Evolutionary conservation across 2,113 vertebrate genomes (phyloP), one percentile per base, ranked within the genome.

Genomic region (Neolamprologus hecqui): DNA sequence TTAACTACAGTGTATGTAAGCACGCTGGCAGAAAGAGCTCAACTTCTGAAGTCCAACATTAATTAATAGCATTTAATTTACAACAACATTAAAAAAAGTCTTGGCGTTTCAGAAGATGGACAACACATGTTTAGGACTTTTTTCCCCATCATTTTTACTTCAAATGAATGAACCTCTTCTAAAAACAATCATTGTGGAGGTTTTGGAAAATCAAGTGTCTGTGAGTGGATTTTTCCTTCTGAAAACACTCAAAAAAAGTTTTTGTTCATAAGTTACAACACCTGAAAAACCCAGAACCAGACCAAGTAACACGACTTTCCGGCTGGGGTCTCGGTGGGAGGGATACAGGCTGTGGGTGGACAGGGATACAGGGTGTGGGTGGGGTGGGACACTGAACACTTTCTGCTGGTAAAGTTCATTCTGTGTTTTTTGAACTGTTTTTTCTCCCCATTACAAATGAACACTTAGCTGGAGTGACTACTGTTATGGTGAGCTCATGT

Each of bases 381-480:
- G n/a, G 4, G 10, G 40, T 8, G n/a, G 70, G 58, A 79, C 57
- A 63, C 14, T 60, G 91, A 93, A 91, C 86, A 88, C 94, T 92
- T 92, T 77, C 90, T 91, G 93, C 96, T 96, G 97, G 97, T 96
- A 96, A 97, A 97, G 97, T 95, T 97, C 96, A 95, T 96, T 97
- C 96, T 94, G 95, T 93, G 95, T 81, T 45, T 80, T 47, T 84
- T 51, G 15, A 77, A 31, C 23, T 13, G 54, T 37, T 23, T 83
- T 53, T 65, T n/a, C 17, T 35, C 13, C 33, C 86, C 94, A 88
- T 95, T 93, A 96, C 83, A 96, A 93, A 96, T 87, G 95, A 93
- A 97, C 96, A 97, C 96, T 94, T 93, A 73, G 93, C 92, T 91
- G 95, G 95, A 91, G 96, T 94, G 96, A 93, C 92, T 92, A 94